phyloP scores from a whole-genome alignment of 2,888 invertebrate genomes.

The Oscheius onirici region DNA sequence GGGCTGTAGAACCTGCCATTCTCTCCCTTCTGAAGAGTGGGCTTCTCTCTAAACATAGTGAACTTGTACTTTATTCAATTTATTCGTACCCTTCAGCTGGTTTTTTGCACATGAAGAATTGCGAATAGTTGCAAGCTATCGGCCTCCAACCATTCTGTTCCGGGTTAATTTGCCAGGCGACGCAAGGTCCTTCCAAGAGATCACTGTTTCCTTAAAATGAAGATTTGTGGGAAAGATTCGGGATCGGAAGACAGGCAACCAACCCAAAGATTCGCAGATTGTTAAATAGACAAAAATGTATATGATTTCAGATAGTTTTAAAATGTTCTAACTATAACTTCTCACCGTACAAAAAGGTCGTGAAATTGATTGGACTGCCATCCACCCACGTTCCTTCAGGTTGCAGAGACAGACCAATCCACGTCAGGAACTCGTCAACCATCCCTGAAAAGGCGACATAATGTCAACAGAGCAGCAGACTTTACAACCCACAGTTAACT shows the following conservation, averaged over 20 bases:
- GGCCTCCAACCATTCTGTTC: conserved; percentile 25
- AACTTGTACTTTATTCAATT: too few relatives aligned
- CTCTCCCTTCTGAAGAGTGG: neutral
- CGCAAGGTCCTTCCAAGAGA: conserved; percentile 9
- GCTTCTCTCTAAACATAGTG: neutral
- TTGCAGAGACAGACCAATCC: conserved; percentile 17
- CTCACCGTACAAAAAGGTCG: neutral
- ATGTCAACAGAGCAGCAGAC: neutral
- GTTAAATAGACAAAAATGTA: too few relatives aligned
- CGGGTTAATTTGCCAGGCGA: conserved; percentile 15
- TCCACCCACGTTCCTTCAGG: neutral
- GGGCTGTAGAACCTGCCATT: conserved; percentile 8
- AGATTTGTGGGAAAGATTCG: neutral
- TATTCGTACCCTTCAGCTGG: conserved; percentile 7
- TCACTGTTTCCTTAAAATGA: neutral
- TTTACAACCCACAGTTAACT: conserved; percentile 10
- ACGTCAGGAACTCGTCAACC: conserved; percentile 24
- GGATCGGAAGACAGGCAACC: too few relatives aligned
- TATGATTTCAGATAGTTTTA: too few relatives aligned
- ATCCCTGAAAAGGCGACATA: conserved; percentile 1
- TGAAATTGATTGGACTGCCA: conserved; percentile 5
- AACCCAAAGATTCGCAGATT: too few relatives aligned
- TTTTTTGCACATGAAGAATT: conserved; percentile 26
- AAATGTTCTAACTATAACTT: too few relatives aligned
- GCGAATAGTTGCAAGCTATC: conserved; percentile 26